phyloP scores from a whole-genome alignment of 2,797 vertebrate species.

The Carapus acus region DNA sequence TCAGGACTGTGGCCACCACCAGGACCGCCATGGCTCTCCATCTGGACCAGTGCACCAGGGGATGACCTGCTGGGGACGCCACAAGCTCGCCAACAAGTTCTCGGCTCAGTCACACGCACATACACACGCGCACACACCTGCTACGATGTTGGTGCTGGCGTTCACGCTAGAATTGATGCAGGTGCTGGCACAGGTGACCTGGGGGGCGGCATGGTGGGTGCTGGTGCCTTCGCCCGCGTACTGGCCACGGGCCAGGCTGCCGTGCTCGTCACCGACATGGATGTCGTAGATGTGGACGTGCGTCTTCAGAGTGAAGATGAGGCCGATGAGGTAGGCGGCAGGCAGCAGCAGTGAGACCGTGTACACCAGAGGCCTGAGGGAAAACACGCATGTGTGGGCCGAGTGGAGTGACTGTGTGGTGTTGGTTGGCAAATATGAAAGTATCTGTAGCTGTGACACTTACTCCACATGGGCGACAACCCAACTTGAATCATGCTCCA shows the following conservation, averaged over 20 bases:
- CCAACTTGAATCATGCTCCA: constrained; percentile 61
- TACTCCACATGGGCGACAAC: constrained; percentile 73
- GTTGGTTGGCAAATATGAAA: not conserved
- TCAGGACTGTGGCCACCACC: constrained; percentile 76
- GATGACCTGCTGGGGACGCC: constrained; percentile 55
- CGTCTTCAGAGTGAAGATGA: constrained; percentile 85
- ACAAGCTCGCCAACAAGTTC: not conserved
- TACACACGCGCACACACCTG: constrained; percentile 43
- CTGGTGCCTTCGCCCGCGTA: constrained; percentile 31
- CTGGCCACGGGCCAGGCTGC: constrained; percentile 63
- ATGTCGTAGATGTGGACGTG: constrained; percentile 85
- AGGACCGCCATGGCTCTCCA: constrained; percentile 74
- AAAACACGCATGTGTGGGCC: no score
- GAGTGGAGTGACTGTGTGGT: no score
- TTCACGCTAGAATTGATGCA: constrained; percentile 50
- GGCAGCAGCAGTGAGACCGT: constrained; percentile 79
- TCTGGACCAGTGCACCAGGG: constrained; percentile 78
- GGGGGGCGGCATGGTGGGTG: constrained; percentile 26
- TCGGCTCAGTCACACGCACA: constrained; percentile 9
- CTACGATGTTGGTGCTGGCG: constrained; percentile 19
- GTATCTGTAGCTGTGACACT: constrained; percentile 41
- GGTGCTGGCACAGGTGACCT: constrained; percentile 29
- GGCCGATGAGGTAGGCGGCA: constrained; percentile 77
- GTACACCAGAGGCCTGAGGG: constrained; percentile 81
- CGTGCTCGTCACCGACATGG: constrained; percentile 76